Evolutionary conservation across 2,888 invertebrate genomes (phyloP).

Genomic region (Liodrosophila aerea): DNA sequence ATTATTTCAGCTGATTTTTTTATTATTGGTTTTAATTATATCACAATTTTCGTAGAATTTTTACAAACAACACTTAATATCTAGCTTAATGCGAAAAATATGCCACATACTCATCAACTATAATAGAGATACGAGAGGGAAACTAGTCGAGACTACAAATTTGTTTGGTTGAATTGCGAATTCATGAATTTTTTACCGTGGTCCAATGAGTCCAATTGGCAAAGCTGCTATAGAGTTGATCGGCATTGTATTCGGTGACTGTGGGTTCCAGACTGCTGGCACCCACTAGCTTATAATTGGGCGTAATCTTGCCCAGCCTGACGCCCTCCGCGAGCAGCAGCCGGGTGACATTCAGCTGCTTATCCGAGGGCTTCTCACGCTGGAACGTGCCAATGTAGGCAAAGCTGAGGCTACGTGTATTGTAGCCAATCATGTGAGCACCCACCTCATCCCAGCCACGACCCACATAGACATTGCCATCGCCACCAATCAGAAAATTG

Average conservation of each 20-base stretch:
- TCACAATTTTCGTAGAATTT: conserved; percentile 40
- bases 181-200: conserved; percentile 14
- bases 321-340: conserved; percentile 86
- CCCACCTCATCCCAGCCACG: conserved; percentile 89
- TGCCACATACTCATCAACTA: conserved; percentile 39
- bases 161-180: conserved; percentile 3
- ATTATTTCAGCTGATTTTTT: no score
- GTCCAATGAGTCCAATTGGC: conserved; percentile 87
- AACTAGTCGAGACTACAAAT: conserved; percentile 26
- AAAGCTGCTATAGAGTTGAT: conserved; percentile 85
- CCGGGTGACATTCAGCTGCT: conserved; percentile 85
- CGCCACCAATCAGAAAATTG: conserved; percentile 91
- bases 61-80: conserved; percentile 32
- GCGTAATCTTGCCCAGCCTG: conserved; percentile 84
- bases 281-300: conserved; percentile 87
- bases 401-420: conserved; percentile 87
- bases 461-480: conserved; percentile 89
- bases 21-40: conserved; percentile 29
- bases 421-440: conserved; percentile 87
- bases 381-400: conserved; percentile 89
- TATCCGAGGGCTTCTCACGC: conserved; percentile 82
- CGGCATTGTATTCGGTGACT: conserved; percentile 88
- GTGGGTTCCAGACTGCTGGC: conserved; percentile 86
- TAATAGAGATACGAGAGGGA: conserved; percentile 1
- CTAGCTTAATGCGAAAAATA: conserved; percentile 38